phyloP scores from a whole-genome alignment of 2,888 invertebrate genomes.

The Nymphalis polychloros region DNA sequence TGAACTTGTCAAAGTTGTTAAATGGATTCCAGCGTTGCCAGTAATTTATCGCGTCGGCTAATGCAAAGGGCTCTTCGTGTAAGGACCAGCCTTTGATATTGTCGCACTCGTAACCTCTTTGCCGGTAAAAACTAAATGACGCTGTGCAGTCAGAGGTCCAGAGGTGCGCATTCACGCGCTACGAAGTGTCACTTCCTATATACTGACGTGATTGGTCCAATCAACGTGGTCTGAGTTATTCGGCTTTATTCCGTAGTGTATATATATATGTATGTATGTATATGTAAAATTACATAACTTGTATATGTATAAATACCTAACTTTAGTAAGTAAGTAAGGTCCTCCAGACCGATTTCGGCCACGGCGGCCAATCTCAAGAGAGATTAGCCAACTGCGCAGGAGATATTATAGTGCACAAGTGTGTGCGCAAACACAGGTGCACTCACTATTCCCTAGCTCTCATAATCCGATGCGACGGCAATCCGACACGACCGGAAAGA shows the following conservation, averaged over 20 bases:
- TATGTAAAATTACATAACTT: no score
- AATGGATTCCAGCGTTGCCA: constrained; percentile 33
- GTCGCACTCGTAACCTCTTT: constrained; percentile 36
- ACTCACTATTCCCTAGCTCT: no score
- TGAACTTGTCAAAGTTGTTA: constrained; percentile 2
- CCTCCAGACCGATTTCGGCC: no score
- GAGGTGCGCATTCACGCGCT: constrained; percentile 31
- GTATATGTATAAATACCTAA: no score
- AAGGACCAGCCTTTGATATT: constrained; percentile 34
- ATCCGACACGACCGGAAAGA: no score
- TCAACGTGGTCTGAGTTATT: not conserved
- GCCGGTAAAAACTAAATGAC: constrained; percentile 53
- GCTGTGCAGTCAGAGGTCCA: constrained; percentile 43
- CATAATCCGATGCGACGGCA: no score
- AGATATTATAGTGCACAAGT: no score
- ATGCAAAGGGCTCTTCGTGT: constrained; percentile 50
- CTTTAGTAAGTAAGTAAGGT: no score
- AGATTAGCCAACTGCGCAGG: no score
- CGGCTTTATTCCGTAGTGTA: not conserved
- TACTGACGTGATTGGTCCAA: constrained; percentile 5
- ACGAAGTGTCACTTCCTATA: constrained; percentile 9
- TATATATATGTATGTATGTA: no score
- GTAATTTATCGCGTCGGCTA: constrained; percentile 51
- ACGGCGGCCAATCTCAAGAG: no score
- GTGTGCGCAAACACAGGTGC: no score